phyloP scores from a whole-genome alignment of 2,113 vertebrate genomes.

The Paratilapia polleni region DNA sequence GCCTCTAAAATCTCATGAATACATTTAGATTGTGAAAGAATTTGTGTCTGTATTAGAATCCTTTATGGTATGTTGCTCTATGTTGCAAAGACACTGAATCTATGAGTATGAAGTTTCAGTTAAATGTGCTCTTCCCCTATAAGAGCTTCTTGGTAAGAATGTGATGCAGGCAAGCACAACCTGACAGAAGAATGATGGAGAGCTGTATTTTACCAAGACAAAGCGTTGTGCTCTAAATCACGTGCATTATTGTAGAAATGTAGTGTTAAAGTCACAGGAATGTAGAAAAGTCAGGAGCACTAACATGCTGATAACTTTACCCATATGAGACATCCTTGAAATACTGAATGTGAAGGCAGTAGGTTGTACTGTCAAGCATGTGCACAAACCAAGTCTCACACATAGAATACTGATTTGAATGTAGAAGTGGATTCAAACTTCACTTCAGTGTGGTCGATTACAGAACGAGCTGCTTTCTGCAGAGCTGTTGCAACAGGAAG shows the following conservation, averaged over 20 bases:
- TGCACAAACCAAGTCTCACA: neutral
- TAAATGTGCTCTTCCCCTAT: neutral
- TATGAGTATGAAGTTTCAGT: neutral
- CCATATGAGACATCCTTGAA: neutral
- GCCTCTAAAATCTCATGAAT: neutral
- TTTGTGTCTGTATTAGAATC: neutral
- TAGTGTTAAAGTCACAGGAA: neutral
- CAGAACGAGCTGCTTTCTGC: neutral
- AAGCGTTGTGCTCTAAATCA: neutral
- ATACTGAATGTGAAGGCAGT: neutral
- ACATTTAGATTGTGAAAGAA: neutral
- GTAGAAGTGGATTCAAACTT: neutral
- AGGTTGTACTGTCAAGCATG: neutral
- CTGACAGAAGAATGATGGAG: neutral
- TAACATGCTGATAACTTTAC: neutral
- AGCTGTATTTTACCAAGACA: too few species aligned
- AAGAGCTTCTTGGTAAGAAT: neutral
- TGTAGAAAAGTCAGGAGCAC: neutral
- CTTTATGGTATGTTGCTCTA: neutral
- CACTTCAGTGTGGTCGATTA: neutral
- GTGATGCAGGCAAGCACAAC: neutral
- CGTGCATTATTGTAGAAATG: neutral
- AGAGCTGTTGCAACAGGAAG: conserved; percentile 32
- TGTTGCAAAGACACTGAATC: neutral
- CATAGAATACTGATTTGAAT: neutral